phyloP scores from a whole-genome alignment of 2,888 invertebrate genomes.

The Litoditis marina region DNA sequence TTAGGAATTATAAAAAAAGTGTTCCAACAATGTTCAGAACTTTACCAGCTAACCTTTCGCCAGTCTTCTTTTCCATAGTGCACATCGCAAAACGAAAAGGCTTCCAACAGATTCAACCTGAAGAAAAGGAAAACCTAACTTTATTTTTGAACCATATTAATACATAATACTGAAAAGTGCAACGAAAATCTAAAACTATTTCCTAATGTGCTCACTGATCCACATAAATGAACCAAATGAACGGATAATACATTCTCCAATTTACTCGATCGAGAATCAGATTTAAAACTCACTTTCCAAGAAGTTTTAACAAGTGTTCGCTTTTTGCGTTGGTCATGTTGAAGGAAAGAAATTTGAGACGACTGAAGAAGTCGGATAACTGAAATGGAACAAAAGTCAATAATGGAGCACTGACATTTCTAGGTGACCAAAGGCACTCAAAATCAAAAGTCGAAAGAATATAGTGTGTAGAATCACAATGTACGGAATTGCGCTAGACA shows the following conservation, averaged over 20 bases:
- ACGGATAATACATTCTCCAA: too few species aligned
- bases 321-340: slow-evolving; percentile 17
- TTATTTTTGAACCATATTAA: too few species aligned
- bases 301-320: slow-evolving; percentile 13
- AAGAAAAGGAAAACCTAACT: too few species aligned
- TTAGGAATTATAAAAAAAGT: background rate
- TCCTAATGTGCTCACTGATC: too few species aligned
- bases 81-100: slow-evolving; percentile 25
- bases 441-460: too few species aligned
- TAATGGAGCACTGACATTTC: background rate
- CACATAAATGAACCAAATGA: too few species aligned
- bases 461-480: too few species aligned
- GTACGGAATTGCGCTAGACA: too few species aligned
- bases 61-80: slow-evolving; percentile 18
- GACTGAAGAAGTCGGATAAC: slow-evolving; percentile 17
- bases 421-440: too few species aligned
- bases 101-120: slow-evolving; percentile 22
- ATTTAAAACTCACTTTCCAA: slow-evolving; percentile 10
- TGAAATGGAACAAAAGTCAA: slow-evolving; percentile 2
- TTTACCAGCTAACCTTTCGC: background rate
- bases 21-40: background rate
- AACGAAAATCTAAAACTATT: too few species aligned
- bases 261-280: background rate
- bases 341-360: slow-evolving; percentile 16
- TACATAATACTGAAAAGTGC: too few species aligned